These are phyloP conservation scores for Carapus acus DNA, from an alignment of 2,797 vertebrate genomes.

Conservation along the genomic window DNA sequence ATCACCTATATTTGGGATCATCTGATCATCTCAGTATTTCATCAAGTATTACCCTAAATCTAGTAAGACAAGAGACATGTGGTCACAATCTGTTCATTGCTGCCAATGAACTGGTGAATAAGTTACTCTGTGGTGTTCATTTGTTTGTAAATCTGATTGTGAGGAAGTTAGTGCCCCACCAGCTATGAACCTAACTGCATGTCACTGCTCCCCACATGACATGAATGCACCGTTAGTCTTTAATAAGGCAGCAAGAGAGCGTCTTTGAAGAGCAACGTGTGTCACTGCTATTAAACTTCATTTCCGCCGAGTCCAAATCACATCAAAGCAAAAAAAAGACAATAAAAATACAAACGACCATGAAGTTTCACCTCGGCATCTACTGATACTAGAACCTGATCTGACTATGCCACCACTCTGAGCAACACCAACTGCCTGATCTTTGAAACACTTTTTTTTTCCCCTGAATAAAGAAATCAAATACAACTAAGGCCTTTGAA, in stretches of 20 bases:
- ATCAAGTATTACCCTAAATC: no score
- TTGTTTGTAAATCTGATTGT: no score
- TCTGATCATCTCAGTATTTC: no score
- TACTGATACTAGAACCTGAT: conserved; percentile 9
- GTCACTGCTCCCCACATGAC: not conserved
- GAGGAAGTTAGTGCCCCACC: no score
- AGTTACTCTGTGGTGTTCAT: no score
- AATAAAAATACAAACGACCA: no score
- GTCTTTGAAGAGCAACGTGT: conserved; percentile 7
- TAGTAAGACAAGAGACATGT: no score
- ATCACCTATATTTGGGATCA: no score
- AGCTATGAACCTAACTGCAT: no score
- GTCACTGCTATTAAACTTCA: not conserved
- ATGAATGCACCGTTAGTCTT: conserved; percentile 1
- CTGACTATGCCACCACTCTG: not conserved
- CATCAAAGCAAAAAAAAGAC: conserved; percentile 2
- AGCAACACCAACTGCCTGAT: not conserved
- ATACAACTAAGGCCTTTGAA: conserved; percentile 24
- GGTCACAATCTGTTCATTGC: no score
- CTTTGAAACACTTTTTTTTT: not conserved
- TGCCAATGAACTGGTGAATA: no score
- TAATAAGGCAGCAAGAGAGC: conserved; percentile 14
- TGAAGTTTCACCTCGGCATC: not conserved
- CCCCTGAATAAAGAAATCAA: conserved; percentile 9
- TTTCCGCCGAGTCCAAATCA: no score